A percentile compares a stretch with the other conserved stretches of the same genome.
Conservation (phyloP, 1,140 invertebrate genomes). For the Antheraea mylitta region DNA sequence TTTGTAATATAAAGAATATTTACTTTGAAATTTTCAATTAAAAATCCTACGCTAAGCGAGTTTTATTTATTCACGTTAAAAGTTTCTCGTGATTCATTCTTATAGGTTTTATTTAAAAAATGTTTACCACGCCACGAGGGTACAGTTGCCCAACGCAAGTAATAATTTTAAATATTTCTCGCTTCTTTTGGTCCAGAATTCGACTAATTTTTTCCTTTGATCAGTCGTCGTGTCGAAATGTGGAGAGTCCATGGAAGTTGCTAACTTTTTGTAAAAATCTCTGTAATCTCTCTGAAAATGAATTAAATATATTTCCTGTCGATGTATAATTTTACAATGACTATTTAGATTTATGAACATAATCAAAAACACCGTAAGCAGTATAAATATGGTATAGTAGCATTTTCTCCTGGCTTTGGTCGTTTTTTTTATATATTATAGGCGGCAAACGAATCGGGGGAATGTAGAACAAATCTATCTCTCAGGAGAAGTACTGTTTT, state of each 20-base stretch:
- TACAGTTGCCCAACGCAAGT: conserved; percentile 39
- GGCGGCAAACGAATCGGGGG: too few relatives aligned
- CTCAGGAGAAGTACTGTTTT: too few relatives aligned
- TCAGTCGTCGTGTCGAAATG: conserved; percentile 46
- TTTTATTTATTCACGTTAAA: not conserved
- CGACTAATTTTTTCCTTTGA: conserved; percentile 32
- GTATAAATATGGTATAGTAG: too few relatives aligned
- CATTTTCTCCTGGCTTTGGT: too few relatives aligned
- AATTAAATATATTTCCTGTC: not conserved
- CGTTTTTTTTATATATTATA: too few relatives aligned
- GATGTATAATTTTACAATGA: not conserved
- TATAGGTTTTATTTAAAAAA: not conserved
- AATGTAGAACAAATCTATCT: too few relatives aligned
- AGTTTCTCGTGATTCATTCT: not conserved
- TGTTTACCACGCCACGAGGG: conserved; percentile 46
- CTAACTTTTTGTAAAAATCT: conserved; percentile 43
- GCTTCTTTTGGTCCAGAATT: conserved; percentile 43
- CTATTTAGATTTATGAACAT: too few relatives aligned
- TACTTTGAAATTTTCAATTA: not conserved
- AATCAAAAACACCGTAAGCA: too few relatives aligned
- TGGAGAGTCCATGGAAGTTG: conserved; percentile 41
- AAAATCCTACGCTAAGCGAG: not conserved
- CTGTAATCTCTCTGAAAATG: conserved; percentile 37
- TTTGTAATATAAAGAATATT: not conserved
- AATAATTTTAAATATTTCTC: conserved; percentile 47